phyloP scores from a whole-genome alignment of 35 echinoderm and acorn worm genomes.

The Strongylocentrotus purpuratus region DNA sequence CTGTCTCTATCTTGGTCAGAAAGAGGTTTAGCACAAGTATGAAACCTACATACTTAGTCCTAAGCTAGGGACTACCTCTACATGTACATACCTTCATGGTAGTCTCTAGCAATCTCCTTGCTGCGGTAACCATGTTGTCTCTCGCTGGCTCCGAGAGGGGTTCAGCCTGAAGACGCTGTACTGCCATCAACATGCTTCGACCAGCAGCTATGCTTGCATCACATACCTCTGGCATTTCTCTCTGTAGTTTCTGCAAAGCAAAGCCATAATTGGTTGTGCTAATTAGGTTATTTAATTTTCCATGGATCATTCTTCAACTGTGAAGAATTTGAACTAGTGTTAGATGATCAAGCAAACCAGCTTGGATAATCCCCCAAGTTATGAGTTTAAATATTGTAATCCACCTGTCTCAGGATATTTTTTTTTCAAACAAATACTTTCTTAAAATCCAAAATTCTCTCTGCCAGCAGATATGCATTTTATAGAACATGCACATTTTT shows the following conservation, averaged over 20 bases:
- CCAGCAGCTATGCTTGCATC: conserved; percentile 58
- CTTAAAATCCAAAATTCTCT: no score
- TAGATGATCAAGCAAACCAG: neutral
- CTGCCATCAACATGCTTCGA: conserved; percentile 67
- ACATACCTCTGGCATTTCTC: conserved; percentile 72
- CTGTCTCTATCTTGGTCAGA: conserved; percentile 63
- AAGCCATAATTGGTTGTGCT: neutral
- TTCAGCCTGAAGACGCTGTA: conserved; percentile 67
- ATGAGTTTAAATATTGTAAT: no score
- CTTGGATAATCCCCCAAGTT: no score
- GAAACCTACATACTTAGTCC: no score
- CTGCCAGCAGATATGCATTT: no score
- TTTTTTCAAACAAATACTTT: no score
- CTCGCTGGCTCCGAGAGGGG: conserved; percentile 53
- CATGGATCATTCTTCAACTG: neutral
- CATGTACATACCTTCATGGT: conserved; percentile 70
- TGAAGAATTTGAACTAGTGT: neutral
- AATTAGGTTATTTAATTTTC: neutral
- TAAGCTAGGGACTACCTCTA: neutral
- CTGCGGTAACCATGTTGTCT: conserved; percentile 73
- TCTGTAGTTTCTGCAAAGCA: conserved; percentile 50
- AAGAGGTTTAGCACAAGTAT: conserved; percentile 46
- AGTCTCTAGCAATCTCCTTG: conserved; percentile 63
- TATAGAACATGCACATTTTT: neutral
- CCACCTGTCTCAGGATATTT: no score